Base-by-base conservation (phyloP, 2,797 vertebrate species). In the Coccyzus lansbergi region DNA sequence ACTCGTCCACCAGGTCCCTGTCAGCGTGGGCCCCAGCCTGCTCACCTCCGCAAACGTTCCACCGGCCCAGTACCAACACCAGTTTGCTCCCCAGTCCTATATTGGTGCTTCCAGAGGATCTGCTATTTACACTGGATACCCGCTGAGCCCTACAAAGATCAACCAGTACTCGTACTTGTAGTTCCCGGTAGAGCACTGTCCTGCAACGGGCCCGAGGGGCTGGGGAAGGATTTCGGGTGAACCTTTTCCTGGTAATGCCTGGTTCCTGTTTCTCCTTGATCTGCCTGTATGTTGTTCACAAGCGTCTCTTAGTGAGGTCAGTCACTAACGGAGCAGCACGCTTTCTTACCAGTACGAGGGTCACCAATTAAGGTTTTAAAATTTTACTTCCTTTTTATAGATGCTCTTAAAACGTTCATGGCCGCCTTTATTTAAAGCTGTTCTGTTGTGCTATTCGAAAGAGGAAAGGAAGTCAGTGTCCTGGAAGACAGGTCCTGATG, bases 141-240 rank as follows among this genome's bases (percentile, higher is more conserved):
- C 98, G 86, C 98, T 99, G 83, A 99, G 99, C 97, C 99, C 99
- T 64, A 98, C 98, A 46, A 99, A 99, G 97, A 98, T 99, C 96
- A 99, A 98, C 98, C 99, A 99, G 97, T 99, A 98, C 95, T 99
- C 99, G 6, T 99, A 98, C 98, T 98, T 99, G 97, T 99, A 98
- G 97, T 86, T 93, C 67, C 79, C 62, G 6, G 51, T 25, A 67
- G 72, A 86, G 90, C 93, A 44, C 93, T 88, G 90, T 88, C 94
- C 94, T 90, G 95, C 91, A 90, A 76, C 83, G 88, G 96, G 93
- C 92, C 92, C 56, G 86, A 85, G 91, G 83, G 92, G 56, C 29
- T 92, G 96, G 95, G 95, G 92, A 36, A 94, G 81, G 95, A 78
- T 86, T 96, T 94, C 96, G 85, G 95, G 93, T 95, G 96, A 94